These are phyloP conservation scores for Odontophorus gujanensis DNA, from an alignment of 2,113 vertebrate genomes.

Conservation along the genomic window DNA sequence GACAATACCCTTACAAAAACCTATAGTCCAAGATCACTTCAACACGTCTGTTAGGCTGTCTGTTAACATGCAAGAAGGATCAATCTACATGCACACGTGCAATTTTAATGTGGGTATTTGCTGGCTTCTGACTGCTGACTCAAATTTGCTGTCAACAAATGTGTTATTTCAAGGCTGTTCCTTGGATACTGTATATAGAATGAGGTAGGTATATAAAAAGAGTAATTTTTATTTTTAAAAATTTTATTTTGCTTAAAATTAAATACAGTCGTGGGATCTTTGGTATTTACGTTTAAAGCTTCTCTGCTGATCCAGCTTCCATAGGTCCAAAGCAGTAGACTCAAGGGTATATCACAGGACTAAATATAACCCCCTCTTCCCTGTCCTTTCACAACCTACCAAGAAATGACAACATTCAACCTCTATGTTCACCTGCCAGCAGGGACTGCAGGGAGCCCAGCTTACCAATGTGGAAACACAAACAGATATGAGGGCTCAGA, in stretches of 20 bases:
- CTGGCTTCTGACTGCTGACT: not conserved
- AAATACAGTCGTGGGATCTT: not conserved
- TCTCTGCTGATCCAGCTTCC: not conserved
- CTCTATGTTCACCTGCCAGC: not conserved
- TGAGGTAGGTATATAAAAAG: not conserved
- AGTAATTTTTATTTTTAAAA: not conserved
- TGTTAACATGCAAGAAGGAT: not conserved
- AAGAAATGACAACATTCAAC: not conserved
- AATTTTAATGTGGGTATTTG: not conserved
- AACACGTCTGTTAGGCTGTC: not conserved
- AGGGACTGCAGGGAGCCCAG: not conserved
- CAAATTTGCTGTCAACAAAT: not conserved
- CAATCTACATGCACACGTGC: not conserved
- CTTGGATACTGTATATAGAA: not conserved
- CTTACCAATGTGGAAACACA: not conserved
- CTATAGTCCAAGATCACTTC: not conserved
- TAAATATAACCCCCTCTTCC: fast-evolving
- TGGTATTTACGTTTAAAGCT: not conserved
- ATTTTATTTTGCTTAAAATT: not conserved
- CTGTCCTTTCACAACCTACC: not conserved
- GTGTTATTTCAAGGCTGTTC: not conserved
- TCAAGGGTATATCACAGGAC: not conserved
- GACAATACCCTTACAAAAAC: not conserved
- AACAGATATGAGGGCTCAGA: not conserved
- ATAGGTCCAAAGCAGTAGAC: not conserved